A percentile compares a stretch with the other conserved stretches of the same genome.
Evolutionary conservation across 1,140 invertebrate genomes (phyloP).

Genomic region (Danaus plexippus): DNA sequence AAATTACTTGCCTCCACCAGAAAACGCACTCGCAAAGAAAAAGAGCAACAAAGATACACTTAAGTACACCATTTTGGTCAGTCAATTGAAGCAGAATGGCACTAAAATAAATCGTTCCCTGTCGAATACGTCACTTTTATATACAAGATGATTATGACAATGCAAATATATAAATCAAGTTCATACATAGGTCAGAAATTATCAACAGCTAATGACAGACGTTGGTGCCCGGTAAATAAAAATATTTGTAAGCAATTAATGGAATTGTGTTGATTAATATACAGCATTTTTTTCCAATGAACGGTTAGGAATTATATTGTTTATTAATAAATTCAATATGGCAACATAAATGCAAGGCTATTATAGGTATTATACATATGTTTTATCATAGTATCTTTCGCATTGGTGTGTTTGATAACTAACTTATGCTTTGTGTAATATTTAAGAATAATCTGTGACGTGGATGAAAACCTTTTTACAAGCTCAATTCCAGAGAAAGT

Average conservation of each 20-base stretch:
- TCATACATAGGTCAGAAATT: constrained; percentile 19
- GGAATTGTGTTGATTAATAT: neutral
- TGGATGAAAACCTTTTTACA: too few relatives aligned
- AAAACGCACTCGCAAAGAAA: constrained; percentile 11
- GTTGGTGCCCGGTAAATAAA: constrained; percentile 10
- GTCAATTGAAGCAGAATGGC: constrained; percentile 11
- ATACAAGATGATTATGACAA: constrained; percentile 14
- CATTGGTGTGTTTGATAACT: too few relatives aligned
- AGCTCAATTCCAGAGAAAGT: too few relatives aligned
- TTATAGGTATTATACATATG: too few relatives aligned
- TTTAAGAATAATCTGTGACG: too few relatives aligned
- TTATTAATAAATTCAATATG: too few relatives aligned
- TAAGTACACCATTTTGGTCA: constrained; percentile 10
- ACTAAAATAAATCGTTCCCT: constrained; percentile 9
- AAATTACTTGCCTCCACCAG: constrained; percentile 11
- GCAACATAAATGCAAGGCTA: too few relatives aligned
- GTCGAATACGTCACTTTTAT: constrained; percentile 12
- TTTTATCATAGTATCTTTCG: too few relatives aligned
- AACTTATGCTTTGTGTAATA: too few relatives aligned
- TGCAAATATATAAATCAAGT: constrained; percentile 23
- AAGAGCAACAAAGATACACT: constrained; percentile 12
- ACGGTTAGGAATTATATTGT: too few relatives aligned
- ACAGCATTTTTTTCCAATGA: too few relatives aligned
- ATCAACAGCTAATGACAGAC: constrained; percentile 10
- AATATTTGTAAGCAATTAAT: constrained; percentile 9